These are phyloP conservation scores for Nyctibius bracteatus DNA, from an alignment of 2,113 vertebrate genomes.

Conservation along the genomic window DNA sequence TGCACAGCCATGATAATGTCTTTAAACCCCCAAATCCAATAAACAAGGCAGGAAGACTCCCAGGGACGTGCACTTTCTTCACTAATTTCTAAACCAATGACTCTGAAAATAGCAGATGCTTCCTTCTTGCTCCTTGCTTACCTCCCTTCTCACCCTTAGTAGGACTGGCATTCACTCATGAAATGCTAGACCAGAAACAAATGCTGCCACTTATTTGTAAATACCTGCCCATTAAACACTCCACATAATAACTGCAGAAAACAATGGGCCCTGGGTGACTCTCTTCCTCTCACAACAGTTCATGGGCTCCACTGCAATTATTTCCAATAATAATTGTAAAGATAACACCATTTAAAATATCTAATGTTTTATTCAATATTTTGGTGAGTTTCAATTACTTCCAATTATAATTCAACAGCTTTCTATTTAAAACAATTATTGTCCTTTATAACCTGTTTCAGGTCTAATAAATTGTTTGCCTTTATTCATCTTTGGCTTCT, in stretches of 20 bases:
- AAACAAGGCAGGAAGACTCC: background rate
- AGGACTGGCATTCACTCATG: background rate
- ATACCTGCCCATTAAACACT: background rate
- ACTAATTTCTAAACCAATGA: background rate
- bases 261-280: constrained; percentile 9
- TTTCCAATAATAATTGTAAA: constrained; percentile 67
- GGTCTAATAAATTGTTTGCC: constrained; percentile 67
- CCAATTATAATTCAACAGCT: constrained; percentile 74
- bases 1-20: background rate
- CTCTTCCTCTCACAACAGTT: background rate
- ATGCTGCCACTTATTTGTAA: background rate
- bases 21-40: background rate
- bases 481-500: constrained; percentile 33
- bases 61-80: background rate
- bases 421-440: constrained; percentile 75
- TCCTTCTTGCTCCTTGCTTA: background rate
- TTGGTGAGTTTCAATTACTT: constrained; percentile 71
- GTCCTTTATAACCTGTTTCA: constrained; percentile 62
- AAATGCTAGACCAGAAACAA: background rate
- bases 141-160: background rate
- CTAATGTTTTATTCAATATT: constrained; percentile 82
- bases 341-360: constrained; percentile 69
- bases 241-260: background rate
- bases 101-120: constrained; percentile 2
- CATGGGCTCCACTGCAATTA: constrained; percentile 25